Conservation (phyloP, 2,888 invertebrate genomes). For the Bimastos eiseni region DNA sequence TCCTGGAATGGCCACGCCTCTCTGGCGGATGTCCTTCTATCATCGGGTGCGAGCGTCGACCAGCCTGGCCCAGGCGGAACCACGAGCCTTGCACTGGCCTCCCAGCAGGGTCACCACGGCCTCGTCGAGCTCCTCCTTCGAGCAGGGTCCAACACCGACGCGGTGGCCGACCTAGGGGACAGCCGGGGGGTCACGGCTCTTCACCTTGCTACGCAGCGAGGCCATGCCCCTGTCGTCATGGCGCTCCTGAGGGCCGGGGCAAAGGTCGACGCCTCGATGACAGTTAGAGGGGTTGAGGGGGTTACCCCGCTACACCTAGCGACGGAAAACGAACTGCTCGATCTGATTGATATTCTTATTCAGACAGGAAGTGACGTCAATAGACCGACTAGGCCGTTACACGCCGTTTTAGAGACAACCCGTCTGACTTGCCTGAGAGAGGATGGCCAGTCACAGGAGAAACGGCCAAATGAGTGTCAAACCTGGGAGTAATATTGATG, state of each 20-base stretch:
- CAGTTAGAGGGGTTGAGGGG: background rate
- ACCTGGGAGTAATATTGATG: too few relatives aligned
- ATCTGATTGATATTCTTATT: background rate
- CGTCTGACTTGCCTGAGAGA: background rate
- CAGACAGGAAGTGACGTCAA: conserved; percentile 17
- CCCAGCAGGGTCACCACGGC: background rate
- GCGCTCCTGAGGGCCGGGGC: background rate
- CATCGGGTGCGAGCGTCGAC: background rate
- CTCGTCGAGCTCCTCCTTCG: background rate
- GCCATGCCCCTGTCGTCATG: background rate
- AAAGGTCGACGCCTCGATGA: background rate
- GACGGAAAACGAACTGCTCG: conserved; percentile 17
- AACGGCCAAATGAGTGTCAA: too few relatives aligned
- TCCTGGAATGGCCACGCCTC: background rate
- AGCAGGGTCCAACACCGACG: background rate
- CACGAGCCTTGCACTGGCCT: conserved; percentile 10
- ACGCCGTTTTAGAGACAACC: background rate
- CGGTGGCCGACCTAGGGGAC: background rate
- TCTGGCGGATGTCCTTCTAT: background rate
- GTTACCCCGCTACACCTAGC: background rate
- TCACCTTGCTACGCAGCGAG: background rate
- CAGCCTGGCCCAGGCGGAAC: background rate
- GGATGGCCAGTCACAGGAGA: too few relatives aligned
- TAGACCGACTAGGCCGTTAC: background rate
- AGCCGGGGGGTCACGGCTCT: conserved; percentile 5